Conservation (phyloP, 1,140 invertebrate genomes). For the Apolygus lucorum region DNA sequence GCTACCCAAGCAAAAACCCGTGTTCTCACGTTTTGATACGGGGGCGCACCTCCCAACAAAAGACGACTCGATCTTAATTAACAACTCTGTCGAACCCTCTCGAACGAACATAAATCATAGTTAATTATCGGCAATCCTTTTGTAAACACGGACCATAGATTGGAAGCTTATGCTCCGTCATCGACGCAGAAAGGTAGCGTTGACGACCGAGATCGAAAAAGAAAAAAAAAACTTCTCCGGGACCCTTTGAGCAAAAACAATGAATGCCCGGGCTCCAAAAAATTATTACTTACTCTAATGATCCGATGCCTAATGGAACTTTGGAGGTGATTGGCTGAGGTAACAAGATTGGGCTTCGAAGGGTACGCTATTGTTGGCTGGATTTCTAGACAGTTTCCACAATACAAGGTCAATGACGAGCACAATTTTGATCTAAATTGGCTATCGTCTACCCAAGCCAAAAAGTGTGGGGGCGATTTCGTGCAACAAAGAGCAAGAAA, state of each 20-base stretch:
- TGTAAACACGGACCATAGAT: background rate
- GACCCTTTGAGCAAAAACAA: conserved; percentile 12
- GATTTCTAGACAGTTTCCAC: too few species aligned
- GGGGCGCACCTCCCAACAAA: background rate
- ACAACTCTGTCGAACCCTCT: background rate
- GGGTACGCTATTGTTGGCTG: background rate
- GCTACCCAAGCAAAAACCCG: too few species aligned
- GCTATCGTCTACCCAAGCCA: too few species aligned
- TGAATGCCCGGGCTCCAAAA: background rate
- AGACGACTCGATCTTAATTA: conserved; percentile 4
- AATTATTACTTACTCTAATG: background rate
- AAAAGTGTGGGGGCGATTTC: too few species aligned
- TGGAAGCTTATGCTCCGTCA: conserved; percentile 8
- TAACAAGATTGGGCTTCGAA: conserved; percentile 4
- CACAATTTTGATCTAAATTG: too few species aligned
- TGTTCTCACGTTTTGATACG: conserved; percentile 3
- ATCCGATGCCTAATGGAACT: conserved; percentile 1
- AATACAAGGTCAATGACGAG: too few species aligned
- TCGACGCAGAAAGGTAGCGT: background rate
- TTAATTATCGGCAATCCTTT: conserved; percentile 16
- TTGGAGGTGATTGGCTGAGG: background rate
- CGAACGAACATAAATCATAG: background rate
- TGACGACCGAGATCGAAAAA: background rate
- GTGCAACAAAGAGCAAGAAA: too few species aligned
- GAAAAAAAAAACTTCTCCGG: background rate